Evolutionary conservation across 2,888 invertebrate genomes (phyloP).

Genomic region (Macropis europaea): DNA sequence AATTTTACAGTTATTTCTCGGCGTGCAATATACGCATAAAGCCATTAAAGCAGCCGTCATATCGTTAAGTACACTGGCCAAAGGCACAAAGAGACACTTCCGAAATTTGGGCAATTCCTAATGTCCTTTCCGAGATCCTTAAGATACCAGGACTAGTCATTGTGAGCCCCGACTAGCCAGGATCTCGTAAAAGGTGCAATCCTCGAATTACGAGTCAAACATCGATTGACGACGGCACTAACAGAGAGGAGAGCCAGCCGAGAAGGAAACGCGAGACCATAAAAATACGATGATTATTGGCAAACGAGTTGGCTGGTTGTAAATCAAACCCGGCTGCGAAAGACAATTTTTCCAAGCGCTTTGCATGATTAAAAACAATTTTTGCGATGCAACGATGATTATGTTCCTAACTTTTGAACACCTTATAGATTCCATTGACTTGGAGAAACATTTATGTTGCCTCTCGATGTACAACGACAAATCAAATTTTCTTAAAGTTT

Average conservation of each 20-base stretch:
- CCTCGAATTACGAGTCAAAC: slow-evolving; percentile 24
- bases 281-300: slow-evolving; percentile 33
- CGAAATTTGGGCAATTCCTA: slow-evolving; percentile 62
- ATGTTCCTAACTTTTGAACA: too few species aligned
- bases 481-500: too few species aligned
- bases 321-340: slow-evolving; percentile 3
- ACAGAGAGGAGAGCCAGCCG: background rate
- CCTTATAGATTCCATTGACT: too few species aligned
- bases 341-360: too few species aligned
- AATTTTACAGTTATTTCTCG: slow-evolving; percentile 44
- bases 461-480: too few species aligned
- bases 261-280: slow-evolving; percentile 9
- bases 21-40: slow-evolving; percentile 68
- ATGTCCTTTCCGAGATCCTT: slow-evolving; percentile 35
- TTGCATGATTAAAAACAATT: background rate
- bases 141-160: slow-evolving; percentile 2
- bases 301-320: slow-evolving; percentile 28
- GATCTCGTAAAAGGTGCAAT: slow-evolving; percentile 13
- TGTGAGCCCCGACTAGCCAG: background rate
- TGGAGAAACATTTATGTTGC: too few species aligned
- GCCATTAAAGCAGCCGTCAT: slow-evolving; percentile 59
- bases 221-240: background rate
- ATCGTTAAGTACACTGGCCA: slow-evolving; percentile 62
- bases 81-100: slow-evolving; percentile 51
- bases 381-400: background rate